phyloP scores from a whole-genome alignment of 2,888 invertebrate genomes.

The Halocaridina rubra region DNA sequence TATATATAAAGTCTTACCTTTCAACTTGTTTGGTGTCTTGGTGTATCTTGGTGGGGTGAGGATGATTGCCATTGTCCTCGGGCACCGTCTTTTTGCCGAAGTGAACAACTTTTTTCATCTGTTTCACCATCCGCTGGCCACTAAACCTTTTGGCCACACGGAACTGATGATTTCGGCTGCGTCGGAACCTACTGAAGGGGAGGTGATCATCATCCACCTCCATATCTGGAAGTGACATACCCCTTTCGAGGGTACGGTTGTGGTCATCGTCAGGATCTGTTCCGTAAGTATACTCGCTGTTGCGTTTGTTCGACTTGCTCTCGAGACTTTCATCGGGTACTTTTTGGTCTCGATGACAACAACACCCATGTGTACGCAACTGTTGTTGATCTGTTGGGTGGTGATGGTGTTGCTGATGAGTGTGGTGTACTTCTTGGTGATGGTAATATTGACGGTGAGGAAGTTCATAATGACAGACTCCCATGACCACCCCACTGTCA shows the following conservation, averaged over 20 bases:
- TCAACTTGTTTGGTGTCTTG: not conserved
- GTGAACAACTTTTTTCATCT: conserved; percentile 33
- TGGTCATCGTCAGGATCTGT: not conserved
- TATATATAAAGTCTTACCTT: too few species aligned
- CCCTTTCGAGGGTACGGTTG: not conserved
- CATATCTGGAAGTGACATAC: not conserved
- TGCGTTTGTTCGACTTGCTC: not conserved
- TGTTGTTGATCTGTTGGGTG: too few species aligned
- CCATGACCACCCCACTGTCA: conserved; percentile 39
- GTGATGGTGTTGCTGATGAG: not conserved
- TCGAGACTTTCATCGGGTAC: not conserved
- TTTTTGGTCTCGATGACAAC: not conserved
- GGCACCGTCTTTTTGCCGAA: conserved; percentile 17
- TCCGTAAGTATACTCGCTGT: not conserved
- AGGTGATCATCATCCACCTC: not conserved
- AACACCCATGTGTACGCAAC: not conserved
- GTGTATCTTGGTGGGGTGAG: conserved; percentile 32
- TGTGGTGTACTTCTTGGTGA: not conserved
- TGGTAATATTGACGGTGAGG: not conserved
- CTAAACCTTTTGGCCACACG: conserved; percentile 35
- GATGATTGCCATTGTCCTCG: not conserved
- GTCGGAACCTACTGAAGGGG: conserved; percentile 16
- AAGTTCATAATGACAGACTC: not conserved
- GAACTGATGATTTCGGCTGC: conserved; percentile 38
- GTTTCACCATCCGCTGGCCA: conserved; percentile 33